Conservation (phyloP, 2,888 invertebrate genomes). For the Sinelater perroti region DNA sequence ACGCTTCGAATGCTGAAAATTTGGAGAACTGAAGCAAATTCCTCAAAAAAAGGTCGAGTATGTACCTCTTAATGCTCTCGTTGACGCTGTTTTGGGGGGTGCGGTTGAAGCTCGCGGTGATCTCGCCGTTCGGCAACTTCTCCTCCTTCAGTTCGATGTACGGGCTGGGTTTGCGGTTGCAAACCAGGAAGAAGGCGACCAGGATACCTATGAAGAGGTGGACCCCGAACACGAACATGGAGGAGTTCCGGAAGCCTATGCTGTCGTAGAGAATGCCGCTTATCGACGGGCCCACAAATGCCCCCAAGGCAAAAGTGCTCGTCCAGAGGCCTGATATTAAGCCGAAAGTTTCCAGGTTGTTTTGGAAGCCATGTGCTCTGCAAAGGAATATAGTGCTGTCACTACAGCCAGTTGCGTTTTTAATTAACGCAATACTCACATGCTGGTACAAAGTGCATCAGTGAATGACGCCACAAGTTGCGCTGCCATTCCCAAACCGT, state of each 20-base stretch:
- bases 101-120: conserved; percentile 58
- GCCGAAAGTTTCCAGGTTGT: conserved; percentile 88
- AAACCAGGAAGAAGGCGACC: conserved; percentile 60
- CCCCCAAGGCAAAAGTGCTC: conserved; percentile 87
- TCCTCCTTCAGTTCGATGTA: conserved; percentile 63
- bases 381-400: no score
- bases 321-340: conserved; percentile 91
- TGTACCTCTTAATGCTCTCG: conserved; percentile 56
- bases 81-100: conserved; percentile 51
- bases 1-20: conserved; percentile 56
- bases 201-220: conserved; percentile 70
- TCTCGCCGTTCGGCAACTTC: conserved; percentile 64
- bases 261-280: conserved; percentile 78
- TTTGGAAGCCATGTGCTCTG: conserved; percentile 79
- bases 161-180: conserved; percentile 43
- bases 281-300: conserved; percentile 83
- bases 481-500: conserved; percentile 85
- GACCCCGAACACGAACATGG: conserved; percentile 74
- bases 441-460: conserved; percentile 80
- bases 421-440: conserved; percentile 73
- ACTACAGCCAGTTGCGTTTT: neutral
- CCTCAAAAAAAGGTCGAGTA: neutral
- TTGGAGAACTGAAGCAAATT: neutral
- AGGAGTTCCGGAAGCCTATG: conserved; percentile 75
- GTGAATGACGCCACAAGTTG: conserved; percentile 87